phyloP scores from a whole-genome alignment of 2,888 invertebrate genomes.

The Brachynemurus nebulosus region DNA sequence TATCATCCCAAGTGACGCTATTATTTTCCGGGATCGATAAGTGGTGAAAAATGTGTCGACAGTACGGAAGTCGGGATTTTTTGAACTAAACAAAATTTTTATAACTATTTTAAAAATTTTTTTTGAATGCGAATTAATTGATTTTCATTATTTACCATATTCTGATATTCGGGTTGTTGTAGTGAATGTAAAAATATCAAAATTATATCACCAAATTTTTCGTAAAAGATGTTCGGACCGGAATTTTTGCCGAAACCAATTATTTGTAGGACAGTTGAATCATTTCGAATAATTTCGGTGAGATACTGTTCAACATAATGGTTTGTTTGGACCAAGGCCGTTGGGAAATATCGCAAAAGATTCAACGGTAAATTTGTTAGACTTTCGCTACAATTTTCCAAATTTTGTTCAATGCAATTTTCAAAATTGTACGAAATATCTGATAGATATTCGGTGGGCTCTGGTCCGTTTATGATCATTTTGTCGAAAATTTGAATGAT shows the following conservation, averaged over 20 bases:
- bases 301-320: background rate
- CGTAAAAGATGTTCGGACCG: slow-evolving; percentile 30
- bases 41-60: slow-evolving; percentile 29
- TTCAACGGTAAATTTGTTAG: background rate
- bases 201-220: slow-evolving; percentile 32
- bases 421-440: background rate
- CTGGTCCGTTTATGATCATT: background rate
- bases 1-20: slow-evolving; percentile 22
- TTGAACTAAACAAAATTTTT: slow-evolving; percentile 25
- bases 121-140: background rate
- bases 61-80: slow-evolving; percentile 32
- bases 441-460: background rate
- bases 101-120: background rate
- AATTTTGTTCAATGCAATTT: background rate
- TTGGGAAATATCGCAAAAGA: background rate
- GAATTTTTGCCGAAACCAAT: slow-evolving; percentile 34
- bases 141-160: slow-evolving; percentile 27
- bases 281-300: slow-evolving; percentile 20
- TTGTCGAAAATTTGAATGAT: background rate
- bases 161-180: slow-evolving; percentile 36
- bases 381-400: background rate
- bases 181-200: slow-evolving; percentile 35
- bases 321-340: background rate
- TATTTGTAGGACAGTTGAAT: slow-evolving; percentile 30
- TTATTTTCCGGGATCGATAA: slow-evolving; percentile 30